Percentiles rank a stretch among this genome's conserved stretches.
Evolutionary conservation across 2,888 invertebrate genomes (phyloP).

Genomic region (Rhopalosiphum nymphaeae): DNA sequence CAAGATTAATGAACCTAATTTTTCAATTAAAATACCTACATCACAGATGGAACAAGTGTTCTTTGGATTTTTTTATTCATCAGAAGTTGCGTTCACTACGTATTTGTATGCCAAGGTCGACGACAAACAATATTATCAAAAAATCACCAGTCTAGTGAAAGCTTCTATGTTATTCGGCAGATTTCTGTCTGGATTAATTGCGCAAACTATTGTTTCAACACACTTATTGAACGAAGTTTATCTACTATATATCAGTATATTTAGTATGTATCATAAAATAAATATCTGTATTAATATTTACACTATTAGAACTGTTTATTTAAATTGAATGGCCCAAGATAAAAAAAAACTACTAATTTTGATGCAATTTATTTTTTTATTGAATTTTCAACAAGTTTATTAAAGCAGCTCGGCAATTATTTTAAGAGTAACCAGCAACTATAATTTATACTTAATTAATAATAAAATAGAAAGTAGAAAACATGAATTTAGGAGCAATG

Average conservation of each 20-base stretch:
- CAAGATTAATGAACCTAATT: not conserved
- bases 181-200: slow-evolving; percentile 80
- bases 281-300: not conserved
- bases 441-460: not conserved
- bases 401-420: not conserved
- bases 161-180: slow-evolving; percentile 86
- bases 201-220: slow-evolving; percentile 76
- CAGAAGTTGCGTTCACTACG: slow-evolving; percentile 93
- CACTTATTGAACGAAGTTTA: slow-evolving; percentile 38
- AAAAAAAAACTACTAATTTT: not conserved
- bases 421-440: not conserved
- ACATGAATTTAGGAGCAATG: not conserved
- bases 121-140: slow-evolving; percentile 76
- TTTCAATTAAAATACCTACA: slow-evolving; percentile 9
- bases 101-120: slow-evolving; percentile 92
- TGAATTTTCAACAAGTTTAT: not conserved
- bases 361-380: not conserved
- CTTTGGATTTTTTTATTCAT: slow-evolving; percentile 87
- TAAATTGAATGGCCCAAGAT: not conserved
- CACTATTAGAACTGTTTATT: not conserved
- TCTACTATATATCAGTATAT: slow-evolving; percentile 66
- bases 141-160: slow-evolving; percentile 87
- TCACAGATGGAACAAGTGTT: slow-evolving; percentile 76
- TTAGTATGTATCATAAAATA: slow-evolving; percentile 55
- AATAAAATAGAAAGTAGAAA: not conserved